Evolutionary conservation across 2,113 vertebrate species (phyloP), one percentile per base, ranked within the genome.

Genomic region (Edolisoma coerulescens): DNA sequence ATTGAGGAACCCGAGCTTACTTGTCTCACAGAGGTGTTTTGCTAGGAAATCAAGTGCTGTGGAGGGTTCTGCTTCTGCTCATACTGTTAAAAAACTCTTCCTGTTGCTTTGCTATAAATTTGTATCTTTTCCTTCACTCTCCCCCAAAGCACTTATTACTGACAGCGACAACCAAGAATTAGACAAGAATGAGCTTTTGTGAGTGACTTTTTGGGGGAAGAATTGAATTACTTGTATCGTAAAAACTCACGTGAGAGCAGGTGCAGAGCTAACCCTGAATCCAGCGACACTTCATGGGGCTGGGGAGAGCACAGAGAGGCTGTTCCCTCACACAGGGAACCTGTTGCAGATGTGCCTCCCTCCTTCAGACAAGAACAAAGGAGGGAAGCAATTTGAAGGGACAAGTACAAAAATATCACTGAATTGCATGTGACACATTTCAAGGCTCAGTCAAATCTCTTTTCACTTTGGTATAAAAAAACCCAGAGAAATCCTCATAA

Each of bases 401-500:
- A 87, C 65, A 95, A 69, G 68, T 32, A 69, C 50, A 95, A 84
- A 94, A 75, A 76, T 64, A 76, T 32, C 16, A 0, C 54, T 50
- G 54, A 90, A 96, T 92, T 93, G 52, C 16, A 27, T 67, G 47
- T 90, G 79, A 86, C 87, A 77, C 17, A 27, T 86, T 77, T 88
- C 85, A 86, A 91, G 63, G 59, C 32, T 93, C 79, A 92, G 71
- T 74, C 85, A 90, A 86, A 93, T 90, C 60, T 92, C 61, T 93
- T 88, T 89, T 93, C 79, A 78, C 85, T 93, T 79, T 8, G 7
- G 30, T 35, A 37, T 63, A 41, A 76, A 79, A 76, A 76, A 81
- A 10, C 4, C 42, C 5, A 33, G 50, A n/a, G 10, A 92, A 75
- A 86, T 68, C 89, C 49, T 94, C 85, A 83, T 91, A 45, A 90